Conservation (phyloP, 2,797 vertebrate genomes). For the Saxicola maurus region DNA sequence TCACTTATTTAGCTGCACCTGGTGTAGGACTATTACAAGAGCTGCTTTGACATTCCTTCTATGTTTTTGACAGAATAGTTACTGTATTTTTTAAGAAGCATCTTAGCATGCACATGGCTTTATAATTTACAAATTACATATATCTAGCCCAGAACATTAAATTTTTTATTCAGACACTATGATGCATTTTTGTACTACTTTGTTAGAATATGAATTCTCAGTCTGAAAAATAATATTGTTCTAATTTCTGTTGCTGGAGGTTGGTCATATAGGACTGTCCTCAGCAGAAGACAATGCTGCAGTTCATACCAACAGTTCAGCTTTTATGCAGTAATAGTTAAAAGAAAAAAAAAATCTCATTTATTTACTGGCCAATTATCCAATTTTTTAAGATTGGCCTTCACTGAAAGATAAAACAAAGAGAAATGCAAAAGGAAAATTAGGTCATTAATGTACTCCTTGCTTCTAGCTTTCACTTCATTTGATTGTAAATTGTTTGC, state of each 20-base stretch:
- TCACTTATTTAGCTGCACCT: not conserved
- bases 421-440: slow-evolving; percentile 52
- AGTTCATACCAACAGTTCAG: not conserved
- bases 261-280: not conserved
- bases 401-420: slow-evolving; percentile 52
- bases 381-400: slow-evolving; percentile 29
- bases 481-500: slow-evolving; percentile 65
- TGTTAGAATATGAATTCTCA: not conserved
- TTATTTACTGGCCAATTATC: slow-evolving; percentile 53
- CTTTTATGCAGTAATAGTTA: not conserved
- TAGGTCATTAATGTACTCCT: slow-evolving; percentile 39
- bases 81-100: not conserved
- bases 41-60: not conserved
- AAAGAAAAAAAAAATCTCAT: not conserved
- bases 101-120: not conserved
- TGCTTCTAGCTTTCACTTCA: slow-evolving; percentile 62
- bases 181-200: not conserved
- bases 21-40: not conserved
- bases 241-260: not conserved
- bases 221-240: not conserved
- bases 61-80: not conserved
- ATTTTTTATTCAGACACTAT: not conserved
- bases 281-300: not conserved
- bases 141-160: not conserved
- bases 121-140: not conserved